Evolutionary conservation across 1,140 invertebrate species (phyloP).

Genomic region (Drosophila santomea): DNA sequence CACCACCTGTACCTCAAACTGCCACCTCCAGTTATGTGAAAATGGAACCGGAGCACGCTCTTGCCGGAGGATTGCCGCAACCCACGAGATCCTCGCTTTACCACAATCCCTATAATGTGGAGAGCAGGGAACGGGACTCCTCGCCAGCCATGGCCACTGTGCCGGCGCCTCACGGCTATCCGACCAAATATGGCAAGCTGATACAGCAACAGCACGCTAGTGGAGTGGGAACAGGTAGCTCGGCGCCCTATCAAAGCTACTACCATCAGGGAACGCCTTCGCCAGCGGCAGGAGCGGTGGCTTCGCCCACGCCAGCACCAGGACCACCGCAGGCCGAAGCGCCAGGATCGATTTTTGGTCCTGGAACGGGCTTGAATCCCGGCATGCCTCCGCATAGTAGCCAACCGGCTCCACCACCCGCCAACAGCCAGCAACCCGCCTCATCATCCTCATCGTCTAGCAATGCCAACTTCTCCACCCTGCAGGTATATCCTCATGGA

Average conservation of each 20-base stretch:
- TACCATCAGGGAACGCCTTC: slow-evolving; percentile 70
- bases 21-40: slow-evolving; percentile 45
- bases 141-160: slow-evolving; percentile 45
- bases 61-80: slow-evolving; percentile 25
- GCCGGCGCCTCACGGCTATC: slow-evolving; percentile 59
- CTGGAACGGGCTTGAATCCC: slow-evolving; percentile 5
- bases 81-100: slow-evolving; percentile 65
- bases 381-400: slow-evolving; percentile 2
- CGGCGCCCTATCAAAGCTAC: slow-evolving; percentile 38
- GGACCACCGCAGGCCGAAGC: slow-evolving; percentile 20
- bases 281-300: slow-evolving; percentile 66
- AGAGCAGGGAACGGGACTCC: slow-evolving; percentile 43
- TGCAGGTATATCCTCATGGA: slow-evolving; percentile 72
- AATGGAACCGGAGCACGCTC: slow-evolving; percentile 46
- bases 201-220: slow-evolving; percentile 53
- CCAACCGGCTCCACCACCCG: slow-evolving; percentile 4
- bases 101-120: slow-evolving; percentile 70
- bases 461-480: slow-evolving; percentile 57
- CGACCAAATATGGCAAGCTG: slow-evolving; percentile 72
- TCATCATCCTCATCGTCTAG: slow-evolving; percentile 24
- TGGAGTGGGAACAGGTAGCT: slow-evolving; percentile 7
- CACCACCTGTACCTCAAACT: not conserved
- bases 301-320: slow-evolving; percentile 64
- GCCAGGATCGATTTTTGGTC: slow-evolving; percentile 14
- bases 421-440: slow-evolving; percentile 19